These are phyloP conservation scores for Montipora capitata DNA, from an alignment of 92 coral and sea anemone genomes.

Conservation along the genomic window DNA sequence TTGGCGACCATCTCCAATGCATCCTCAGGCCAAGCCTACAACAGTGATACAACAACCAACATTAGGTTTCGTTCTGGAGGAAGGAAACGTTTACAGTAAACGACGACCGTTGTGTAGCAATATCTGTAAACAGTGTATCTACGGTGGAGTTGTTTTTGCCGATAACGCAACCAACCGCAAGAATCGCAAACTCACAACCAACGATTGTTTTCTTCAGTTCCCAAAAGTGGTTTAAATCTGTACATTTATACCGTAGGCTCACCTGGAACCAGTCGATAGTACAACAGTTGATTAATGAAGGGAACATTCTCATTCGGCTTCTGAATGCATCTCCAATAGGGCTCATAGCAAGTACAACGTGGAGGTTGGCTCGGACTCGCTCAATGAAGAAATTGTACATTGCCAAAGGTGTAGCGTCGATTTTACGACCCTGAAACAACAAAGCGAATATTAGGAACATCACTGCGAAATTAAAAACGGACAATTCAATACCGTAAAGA, in stretches of 20 bases:
- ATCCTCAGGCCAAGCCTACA: conserved; percentile 99
- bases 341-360: conserved; percentile 99
- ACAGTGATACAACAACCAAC: not conserved
- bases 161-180: too few relatives aligned
- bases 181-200: too few relatives aligned
- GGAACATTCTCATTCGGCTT: conserved; percentile 99
- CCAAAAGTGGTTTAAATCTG: not conserved
- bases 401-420: conserved; percentile 98
- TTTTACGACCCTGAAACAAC: conserved; percentile 90
- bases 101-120: too few relatives aligned
- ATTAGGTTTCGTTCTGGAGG: too few relatives aligned
- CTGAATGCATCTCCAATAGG: conserved; percentile 99
- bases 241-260: conserved; percentile 9
- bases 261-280: conserved; percentile 99
- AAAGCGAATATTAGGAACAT: not conserved
- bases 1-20: conserved; percentile 99
- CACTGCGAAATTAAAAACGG: not conserved
- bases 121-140: too few relatives aligned
- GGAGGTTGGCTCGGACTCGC: conserved; percentile 94
- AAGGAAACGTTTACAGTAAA: not conserved
- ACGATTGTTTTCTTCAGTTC: too few relatives aligned
- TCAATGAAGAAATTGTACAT: conserved; percentile 99
- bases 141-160: too few relatives aligned
- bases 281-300: conserved; percentile 99
- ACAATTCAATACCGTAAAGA: not conserved